A percentile compares a stretch with the other conserved stretches of the same genome.
Conservation (phyloP, 2,888 invertebrate genomes). For the Patella ulyssiponensis region DNA sequence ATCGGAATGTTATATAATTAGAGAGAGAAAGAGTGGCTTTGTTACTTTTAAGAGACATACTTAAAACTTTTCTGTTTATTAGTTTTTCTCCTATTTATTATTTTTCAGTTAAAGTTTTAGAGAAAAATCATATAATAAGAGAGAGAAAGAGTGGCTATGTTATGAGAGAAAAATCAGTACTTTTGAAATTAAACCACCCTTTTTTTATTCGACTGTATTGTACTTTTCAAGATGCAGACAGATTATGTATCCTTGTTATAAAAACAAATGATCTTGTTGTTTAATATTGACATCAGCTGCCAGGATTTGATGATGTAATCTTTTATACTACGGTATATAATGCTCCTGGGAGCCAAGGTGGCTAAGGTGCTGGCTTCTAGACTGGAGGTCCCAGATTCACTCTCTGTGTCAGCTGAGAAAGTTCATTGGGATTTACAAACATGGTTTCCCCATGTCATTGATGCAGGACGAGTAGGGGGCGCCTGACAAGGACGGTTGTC, state of each 20-base stretch:
- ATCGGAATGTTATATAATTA: too few species aligned
- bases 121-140: constrained; percentile 91
- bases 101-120: constrained; percentile 94
- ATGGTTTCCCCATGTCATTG: too few species aligned
- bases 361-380: too few species aligned
- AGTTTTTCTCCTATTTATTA: neutral
- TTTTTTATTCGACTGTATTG: constrained; percentile 95
- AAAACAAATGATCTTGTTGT: neutral
- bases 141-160: constrained; percentile 95
- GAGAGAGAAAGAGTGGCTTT: neutral
- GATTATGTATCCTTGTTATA: constrained; percentile 80
- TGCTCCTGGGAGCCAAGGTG: too few species aligned
- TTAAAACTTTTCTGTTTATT: neutral
- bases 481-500: too few species aligned
- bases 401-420: too few species aligned
- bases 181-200: constrained; percentile 84
- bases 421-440: too few species aligned
- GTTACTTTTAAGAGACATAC: too few species aligned
- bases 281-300: neutral
- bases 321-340: neutral
- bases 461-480: too few species aligned
- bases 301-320: neutral
- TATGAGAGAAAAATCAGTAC: constrained; percentile 92
- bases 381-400: too few species aligned
- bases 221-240: constrained; percentile 94